Percentiles rank a stretch among this genome's conserved stretches.
Evolutionary conservation across 2,113 vertebrate genomes (phyloP).

Genomic region (Saccopteryx leptura): DNA sequence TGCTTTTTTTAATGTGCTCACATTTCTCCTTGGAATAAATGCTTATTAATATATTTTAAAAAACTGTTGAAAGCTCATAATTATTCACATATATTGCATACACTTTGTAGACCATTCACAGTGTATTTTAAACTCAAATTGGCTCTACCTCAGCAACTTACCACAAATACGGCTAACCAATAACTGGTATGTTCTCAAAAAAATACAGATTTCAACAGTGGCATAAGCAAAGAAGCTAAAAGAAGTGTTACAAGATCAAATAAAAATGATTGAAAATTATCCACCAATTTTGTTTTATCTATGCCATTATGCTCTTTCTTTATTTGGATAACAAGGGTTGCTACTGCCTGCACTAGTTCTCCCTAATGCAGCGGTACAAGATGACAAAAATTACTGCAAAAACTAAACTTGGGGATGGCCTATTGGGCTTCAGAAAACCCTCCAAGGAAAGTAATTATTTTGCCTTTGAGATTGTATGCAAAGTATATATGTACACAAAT

Average conservation of each 20-base stretch:
- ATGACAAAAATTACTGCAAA: background rate
- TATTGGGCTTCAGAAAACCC: background rate
- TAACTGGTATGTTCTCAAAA: background rate
- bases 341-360: background rate
- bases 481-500: background rate
- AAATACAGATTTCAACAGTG: constrained; percentile 19
- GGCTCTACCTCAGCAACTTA: constrained; percentile 1
- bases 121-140: constrained; percentile 52
- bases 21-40: constrained; percentile 60
- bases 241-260: constrained; percentile 32
- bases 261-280: background rate
- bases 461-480: background rate
- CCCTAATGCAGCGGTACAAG: background rate
- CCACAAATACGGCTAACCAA: constrained; percentile 16
- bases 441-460: background rate
- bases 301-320: background rate
- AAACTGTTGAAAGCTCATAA: constrained; percentile 20
- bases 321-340: background rate
- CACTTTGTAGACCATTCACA: background rate
- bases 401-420: background rate
- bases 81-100: background rate
- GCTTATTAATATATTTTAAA: constrained; percentile 44
- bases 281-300: constrained; percentile 36
- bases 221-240: background rate
- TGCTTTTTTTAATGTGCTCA: background rate